These are phyloP conservation scores for Hoplias malabaricus DNA, from an alignment of 2,113 vertebrate species.

Conservation along the genomic window DNA sequence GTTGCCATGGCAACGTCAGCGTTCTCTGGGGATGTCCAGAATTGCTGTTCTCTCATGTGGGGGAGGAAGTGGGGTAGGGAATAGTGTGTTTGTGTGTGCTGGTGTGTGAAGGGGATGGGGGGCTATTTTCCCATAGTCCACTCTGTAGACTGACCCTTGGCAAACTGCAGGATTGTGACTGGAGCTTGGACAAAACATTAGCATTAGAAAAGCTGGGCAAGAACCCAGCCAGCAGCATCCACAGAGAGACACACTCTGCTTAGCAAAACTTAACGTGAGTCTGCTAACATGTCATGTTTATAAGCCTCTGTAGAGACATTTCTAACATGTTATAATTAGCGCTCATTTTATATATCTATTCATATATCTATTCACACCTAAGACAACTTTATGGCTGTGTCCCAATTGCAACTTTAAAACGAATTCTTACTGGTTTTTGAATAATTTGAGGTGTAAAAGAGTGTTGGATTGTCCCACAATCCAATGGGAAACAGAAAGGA, in stretches of 20 bases:
- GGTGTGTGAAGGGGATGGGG: not conserved
- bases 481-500: no score
- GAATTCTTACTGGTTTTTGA: no score
- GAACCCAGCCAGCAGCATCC: not conserved
- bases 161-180: conserved; percentile 44
- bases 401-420: no score
- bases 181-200: conserved; percentile 40
- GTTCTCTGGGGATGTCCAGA: conserved; percentile 50
- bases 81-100: conserved; percentile 9
- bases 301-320: no score
- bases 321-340: no score
- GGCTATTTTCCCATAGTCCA: conserved; percentile 49
- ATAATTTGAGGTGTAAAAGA: no score
- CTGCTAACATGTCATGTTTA: no score
- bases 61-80: not conserved
- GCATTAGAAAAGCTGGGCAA: conserved; percentile 41
- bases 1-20: conserved; percentile 64
- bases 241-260: not conserved
- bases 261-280: not conserved
- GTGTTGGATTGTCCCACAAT: no score
- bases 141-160: conserved; percentile 43
- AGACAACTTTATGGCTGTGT: no score
- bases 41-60: conserved; percentile 43
- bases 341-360: no score
- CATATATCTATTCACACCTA: no score